A percentile compares a stretch with the other conserved stretches of the same genome.
phyloP scores from a whole-genome alignment of 2,113 vertebrate species.

The Mirounga angustirostris region DNA sequence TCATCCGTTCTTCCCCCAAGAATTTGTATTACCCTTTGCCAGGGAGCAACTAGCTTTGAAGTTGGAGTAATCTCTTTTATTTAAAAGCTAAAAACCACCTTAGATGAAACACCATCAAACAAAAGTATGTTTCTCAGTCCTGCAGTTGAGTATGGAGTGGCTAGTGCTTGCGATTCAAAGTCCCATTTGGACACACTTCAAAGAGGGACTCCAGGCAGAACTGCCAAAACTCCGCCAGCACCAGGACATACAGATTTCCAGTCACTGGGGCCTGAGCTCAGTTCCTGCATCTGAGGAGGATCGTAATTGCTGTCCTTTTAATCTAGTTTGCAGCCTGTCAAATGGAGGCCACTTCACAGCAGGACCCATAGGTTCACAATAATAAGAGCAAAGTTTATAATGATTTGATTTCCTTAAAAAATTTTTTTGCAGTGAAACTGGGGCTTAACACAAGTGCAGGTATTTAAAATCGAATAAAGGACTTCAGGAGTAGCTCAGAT shows the following conservation, averaged over 20 bases:
- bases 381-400: conserved; percentile 52
- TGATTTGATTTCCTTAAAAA: conserved; percentile 48
- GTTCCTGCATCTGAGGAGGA: conserved; percentile 30
- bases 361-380: not conserved
- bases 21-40: conserved; percentile 36
- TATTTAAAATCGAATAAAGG: not conserved
- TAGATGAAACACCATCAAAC: conserved; percentile 53
- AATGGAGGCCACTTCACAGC: conserved; percentile 64
- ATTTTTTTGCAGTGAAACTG: not conserved
- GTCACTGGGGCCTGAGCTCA: not conserved
- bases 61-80: conserved; percentile 36
- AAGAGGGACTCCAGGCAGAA: conserved; percentile 55
- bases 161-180: not conserved
- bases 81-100: conserved; percentile 58
- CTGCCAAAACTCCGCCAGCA: not conserved
- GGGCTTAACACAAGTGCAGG: not conserved
- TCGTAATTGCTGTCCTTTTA: conserved; percentile 58
- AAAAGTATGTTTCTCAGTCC: conserved; percentile 7
- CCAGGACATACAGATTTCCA: not conserved
- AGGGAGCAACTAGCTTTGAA: conserved; percentile 56
- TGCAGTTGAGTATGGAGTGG: not conserved
- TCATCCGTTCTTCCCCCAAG: not conserved
- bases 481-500: not conserved
- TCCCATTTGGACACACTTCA: conserved; percentile 70
- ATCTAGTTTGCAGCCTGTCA: conserved; percentile 46